Evolutionary conservation across 2,797 vertebrate genomes (phyloP).

Genomic region (Gastrophryne carolinensis): DNA sequence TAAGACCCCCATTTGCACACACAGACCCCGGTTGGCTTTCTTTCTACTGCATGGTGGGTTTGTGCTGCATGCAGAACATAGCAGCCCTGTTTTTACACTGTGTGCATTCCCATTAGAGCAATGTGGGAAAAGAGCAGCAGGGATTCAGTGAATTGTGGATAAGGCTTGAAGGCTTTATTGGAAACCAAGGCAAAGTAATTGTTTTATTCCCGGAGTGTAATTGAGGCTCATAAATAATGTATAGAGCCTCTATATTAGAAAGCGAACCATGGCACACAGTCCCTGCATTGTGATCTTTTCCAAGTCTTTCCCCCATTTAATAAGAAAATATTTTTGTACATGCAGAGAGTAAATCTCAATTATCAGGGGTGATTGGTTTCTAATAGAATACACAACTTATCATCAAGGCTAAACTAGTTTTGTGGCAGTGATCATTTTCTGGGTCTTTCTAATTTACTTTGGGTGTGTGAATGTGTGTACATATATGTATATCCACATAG

Average conservation of each 20-base stretch:
- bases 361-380: not conserved
- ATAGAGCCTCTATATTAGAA: slow-evolving; percentile 22
- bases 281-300: not conserved
- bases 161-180: slow-evolving; percentile 8
- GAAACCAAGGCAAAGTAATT: slow-evolving; percentile 27
- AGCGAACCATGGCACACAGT: not conserved
- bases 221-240: slow-evolving; percentile 19
- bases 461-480: too few relatives aligned
- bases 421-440: too few relatives aligned
- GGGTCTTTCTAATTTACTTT: too few relatives aligned
- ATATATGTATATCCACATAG: too few relatives aligned
- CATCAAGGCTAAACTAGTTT: too few relatives aligned
- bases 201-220: slow-evolving; percentile 24
- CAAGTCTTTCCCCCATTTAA: not conserved
- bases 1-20: too few relatives aligned
- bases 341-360: not conserved
- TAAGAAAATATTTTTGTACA: not conserved
- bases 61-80: not conserved
- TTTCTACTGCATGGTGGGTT: too few relatives aligned
- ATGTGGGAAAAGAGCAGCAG: not conserved
- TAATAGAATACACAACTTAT: not conserved
- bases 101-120: not conserved
- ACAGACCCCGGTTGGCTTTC: too few relatives aligned
- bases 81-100: not conserved
- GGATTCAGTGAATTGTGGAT: not conserved